Percentiles rank a stretch among this genome's conserved stretches.
Conservation (phyloP, 1,140 invertebrate species). For the Grapholita molesta region DNA sequence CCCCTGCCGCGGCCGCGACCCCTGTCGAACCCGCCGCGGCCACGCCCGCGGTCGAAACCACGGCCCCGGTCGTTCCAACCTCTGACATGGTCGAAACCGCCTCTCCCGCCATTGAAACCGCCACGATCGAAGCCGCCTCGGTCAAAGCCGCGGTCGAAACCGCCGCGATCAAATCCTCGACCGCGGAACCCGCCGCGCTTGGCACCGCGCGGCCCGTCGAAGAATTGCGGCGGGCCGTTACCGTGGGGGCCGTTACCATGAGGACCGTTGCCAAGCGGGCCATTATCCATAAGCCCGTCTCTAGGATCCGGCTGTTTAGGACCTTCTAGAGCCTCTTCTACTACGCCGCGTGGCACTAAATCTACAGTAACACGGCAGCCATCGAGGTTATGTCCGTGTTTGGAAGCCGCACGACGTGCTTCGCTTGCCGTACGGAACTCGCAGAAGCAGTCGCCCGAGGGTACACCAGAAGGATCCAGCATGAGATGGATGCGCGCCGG, state of each 20-base stretch:
- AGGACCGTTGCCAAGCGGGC: not conserved
- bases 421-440: slow-evolving; percentile 87
- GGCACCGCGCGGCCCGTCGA: slow-evolving; percentile 37
- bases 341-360: slow-evolving; percentile 79
- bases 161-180: slow-evolving; percentile 34
- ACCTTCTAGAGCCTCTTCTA: slow-evolving; percentile 65
- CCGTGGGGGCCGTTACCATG: slow-evolving; percentile 29
- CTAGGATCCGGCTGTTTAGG: slow-evolving; percentile 38
- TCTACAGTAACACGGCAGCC: slow-evolving; percentile 82
- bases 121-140: slow-evolving; percentile 44
- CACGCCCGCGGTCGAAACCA: slow-evolving; percentile 38
- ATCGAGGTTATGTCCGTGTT: slow-evolving; percentile 84
- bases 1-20: slow-evolving; percentile 28
- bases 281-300: not conserved
- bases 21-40: slow-evolving; percentile 39
- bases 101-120: slow-evolving; percentile 35
- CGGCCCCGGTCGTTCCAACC: slow-evolving; percentile 35
- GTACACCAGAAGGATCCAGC: slow-evolving; percentile 82
- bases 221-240: slow-evolving; percentile 37
- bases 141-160: slow-evolving; percentile 39
- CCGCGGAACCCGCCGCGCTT: slow-evolving; percentile 55
- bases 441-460: slow-evolving; percentile 91
- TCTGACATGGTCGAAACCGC: slow-evolving; percentile 46
- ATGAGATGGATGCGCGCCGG: slow-evolving; percentile 89
- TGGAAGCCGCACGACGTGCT: slow-evolving; percentile 83